A percentile compares a stretch with the other conserved stretches of the same genome.
Evolutionary conservation across 2,797 vertebrate species (phyloP).

Genomic region (Octomys mimax): DNA sequence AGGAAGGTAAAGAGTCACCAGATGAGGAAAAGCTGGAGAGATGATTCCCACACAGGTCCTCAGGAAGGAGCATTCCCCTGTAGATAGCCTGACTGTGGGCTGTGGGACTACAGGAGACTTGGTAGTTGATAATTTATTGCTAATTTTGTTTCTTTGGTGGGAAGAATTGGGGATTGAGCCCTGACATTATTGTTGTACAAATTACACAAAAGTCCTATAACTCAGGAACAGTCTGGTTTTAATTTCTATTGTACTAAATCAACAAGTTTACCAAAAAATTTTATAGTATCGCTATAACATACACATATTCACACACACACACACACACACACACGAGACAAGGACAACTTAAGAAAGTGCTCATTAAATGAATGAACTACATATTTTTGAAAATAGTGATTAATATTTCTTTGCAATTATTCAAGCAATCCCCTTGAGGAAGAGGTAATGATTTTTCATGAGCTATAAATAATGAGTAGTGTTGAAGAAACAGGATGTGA

Average conservation of each 20-base stretch:
- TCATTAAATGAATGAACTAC: neutral
- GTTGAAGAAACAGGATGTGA: neutral
- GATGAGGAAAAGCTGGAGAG: neutral
- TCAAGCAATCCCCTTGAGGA: neutral
- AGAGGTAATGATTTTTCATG: neutral
- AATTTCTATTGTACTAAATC: neutral
- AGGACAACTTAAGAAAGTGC: neutral
- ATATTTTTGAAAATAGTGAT: neutral
- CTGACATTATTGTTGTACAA: neutral
- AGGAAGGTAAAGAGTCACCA: neutral
- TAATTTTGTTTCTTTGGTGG: neutral
- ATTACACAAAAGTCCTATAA: neutral
- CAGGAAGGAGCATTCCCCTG: rapidly evolving
- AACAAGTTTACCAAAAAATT: neutral
- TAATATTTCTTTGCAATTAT: neutral
- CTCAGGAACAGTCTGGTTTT: neutral
- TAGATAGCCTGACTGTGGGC: neutral
- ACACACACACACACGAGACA: neutral
- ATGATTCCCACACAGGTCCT: neutral
- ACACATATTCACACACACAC: neutral
- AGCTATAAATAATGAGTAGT: neutral
- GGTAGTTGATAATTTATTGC: neutral
- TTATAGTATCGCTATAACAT: neutral
- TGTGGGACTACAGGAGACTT: neutral
- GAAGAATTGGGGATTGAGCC: neutral